These are phyloP conservation scores for Disparrhopalites patrizii DNA, from an alignment of 2,888 invertebrate genomes.

Conservation along the genomic window DNA sequence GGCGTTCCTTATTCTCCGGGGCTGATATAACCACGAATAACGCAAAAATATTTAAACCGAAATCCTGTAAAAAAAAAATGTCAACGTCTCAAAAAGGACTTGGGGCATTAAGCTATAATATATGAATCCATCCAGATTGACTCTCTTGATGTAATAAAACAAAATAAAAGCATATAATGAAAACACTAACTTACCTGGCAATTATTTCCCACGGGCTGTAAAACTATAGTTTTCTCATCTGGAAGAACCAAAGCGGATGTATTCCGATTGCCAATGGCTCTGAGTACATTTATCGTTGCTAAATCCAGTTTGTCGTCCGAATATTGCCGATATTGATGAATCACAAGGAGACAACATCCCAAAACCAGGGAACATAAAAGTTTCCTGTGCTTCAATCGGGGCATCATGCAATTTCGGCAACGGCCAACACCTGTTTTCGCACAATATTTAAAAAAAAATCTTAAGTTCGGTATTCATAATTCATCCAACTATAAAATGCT, in stretches of 20 bases:
- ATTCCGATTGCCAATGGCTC: constrained; percentile 19
- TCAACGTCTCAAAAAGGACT: no score
- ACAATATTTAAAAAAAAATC: no score
- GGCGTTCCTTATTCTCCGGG: constrained; percentile 34
- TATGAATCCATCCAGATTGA: no score
- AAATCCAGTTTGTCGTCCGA: neutral
- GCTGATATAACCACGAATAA: constrained; percentile 40
- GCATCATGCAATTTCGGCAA: neutral
- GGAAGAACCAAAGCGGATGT: constrained; percentile 12
- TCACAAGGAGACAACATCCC: neutral
- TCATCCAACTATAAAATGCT: no score
- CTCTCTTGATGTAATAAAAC: no score
- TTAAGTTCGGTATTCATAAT: no score
- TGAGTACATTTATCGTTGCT: constrained; percentile 18
- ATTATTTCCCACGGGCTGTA: neutral
- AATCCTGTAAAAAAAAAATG: constrained; percentile 11
- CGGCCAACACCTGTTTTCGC: no score
- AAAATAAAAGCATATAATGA: no score
- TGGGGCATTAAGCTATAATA: no score
- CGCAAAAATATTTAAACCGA: constrained; percentile 27
- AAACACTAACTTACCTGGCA: neutral
- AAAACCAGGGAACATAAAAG: neutral
- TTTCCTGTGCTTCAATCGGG: neutral
- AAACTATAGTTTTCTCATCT: neutral
- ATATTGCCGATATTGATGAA: neutral